phyloP scores from a whole-genome alignment of 2,888 invertebrate genomes.

The Xanthia icteritia region DNA sequence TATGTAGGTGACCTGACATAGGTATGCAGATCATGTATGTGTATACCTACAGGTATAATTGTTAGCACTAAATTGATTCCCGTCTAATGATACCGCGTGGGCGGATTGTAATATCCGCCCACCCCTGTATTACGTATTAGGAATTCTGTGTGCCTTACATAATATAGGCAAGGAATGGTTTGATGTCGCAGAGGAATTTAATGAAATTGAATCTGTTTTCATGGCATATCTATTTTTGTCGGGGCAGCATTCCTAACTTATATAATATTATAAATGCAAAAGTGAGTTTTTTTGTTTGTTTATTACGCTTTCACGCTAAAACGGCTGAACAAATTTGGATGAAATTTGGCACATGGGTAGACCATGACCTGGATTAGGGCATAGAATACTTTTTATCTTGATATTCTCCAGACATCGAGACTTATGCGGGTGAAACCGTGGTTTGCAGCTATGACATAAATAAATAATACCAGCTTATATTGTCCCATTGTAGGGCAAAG shows the following conservation, averaged over 20 bases:
- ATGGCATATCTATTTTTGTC: background rate
- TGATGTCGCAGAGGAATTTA: slow-evolving; percentile 31
- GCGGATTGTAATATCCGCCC: slow-evolving; percentile 53
- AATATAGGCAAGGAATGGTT: slow-evolving; percentile 15
- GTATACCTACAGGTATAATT: slow-evolving; percentile 8
- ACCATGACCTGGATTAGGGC: too few species aligned
- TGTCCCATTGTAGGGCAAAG: background rate
- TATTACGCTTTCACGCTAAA: too few species aligned
- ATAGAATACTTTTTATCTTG: too few species aligned
- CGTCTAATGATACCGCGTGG: slow-evolving; percentile 47
- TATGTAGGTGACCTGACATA: too few species aligned
- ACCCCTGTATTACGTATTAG: slow-evolving; percentile 33
- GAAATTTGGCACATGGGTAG: too few species aligned
- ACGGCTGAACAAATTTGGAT: too few species aligned
- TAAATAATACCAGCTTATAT: background rate
- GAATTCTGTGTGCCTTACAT: slow-evolving; percentile 39
- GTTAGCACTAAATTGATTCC: slow-evolving; percentile 49
- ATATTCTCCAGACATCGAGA: too few species aligned
- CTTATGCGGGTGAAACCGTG: too few species aligned
- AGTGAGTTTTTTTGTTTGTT: too few species aligned
- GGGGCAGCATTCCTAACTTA: too few species aligned
- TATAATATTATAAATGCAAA: too few species aligned
- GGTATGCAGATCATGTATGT: background rate
- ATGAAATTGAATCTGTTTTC: slow-evolving; percentile 24
- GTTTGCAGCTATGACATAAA: background rate